These are phyloP conservation scores for Indicator maculatus DNA, from an alignment of 2,113 vertebrate genomes.

Conservation along the genomic window DNA sequence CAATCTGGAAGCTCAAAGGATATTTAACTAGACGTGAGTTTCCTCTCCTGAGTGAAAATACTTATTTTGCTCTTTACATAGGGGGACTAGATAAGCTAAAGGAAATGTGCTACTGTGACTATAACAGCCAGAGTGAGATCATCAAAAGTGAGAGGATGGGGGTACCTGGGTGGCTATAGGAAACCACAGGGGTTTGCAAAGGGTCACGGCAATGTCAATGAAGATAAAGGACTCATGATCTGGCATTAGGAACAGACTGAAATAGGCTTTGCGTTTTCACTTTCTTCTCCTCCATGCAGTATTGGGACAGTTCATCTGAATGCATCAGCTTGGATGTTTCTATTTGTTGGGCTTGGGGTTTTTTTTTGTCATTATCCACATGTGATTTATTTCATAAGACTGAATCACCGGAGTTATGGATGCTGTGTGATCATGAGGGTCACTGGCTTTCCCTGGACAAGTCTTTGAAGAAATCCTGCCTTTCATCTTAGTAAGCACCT, in stretches of 20 bases:
- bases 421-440: background rate
- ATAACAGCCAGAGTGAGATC: background rate
- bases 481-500: conserved; percentile 11
- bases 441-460: conserved; percentile 14
- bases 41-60: background rate
- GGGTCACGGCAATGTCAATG: background rate
- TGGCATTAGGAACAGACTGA: background rate
- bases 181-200: background rate
- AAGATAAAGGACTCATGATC: background rate
- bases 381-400: background rate
- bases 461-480: background rate
- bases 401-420: background rate
- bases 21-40: background rate
- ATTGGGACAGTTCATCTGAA: background rate
- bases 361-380: background rate
- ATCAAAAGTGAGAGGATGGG: background rate
- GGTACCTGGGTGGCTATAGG: background rate
- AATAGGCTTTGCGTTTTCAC: background rate
- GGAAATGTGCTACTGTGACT: background rate
- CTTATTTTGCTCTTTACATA: background rate
- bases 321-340: background rate
- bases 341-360: background rate
- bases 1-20: background rate
- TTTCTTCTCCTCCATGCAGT: background rate
- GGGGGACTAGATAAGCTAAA: background rate